These are phyloP conservation scores for Platichthys flesus DNA, from an alignment of 2,113 vertebrate species.

Conservation along the genomic window DNA sequence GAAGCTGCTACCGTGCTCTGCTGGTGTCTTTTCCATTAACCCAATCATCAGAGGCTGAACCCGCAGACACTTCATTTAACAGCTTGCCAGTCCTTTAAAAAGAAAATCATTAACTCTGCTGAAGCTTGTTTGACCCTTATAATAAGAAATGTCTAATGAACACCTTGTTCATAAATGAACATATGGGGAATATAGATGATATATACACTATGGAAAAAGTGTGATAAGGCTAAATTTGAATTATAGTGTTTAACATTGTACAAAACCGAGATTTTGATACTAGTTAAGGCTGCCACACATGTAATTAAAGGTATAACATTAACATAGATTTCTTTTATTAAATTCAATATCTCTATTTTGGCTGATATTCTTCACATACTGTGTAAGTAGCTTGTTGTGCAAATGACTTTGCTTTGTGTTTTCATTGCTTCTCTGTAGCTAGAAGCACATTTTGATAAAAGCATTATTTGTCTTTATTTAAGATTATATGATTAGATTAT, in stretches of 20 bases:
- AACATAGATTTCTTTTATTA: too few species aligned
- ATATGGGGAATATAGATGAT: not conserved
- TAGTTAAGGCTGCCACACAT: not conserved
- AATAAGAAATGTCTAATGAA: slow-evolving; percentile 37
- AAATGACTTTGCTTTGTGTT: too few species aligned
- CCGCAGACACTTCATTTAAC: slow-evolving; percentile 64
- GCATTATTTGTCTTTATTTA: not conserved
- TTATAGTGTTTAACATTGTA: not conserved
- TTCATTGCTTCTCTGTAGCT: too few species aligned
- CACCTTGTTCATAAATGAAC: not conserved
- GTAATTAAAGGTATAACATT: too few species aligned
- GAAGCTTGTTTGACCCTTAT: slow-evolving; percentile 40
- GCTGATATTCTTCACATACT: too few species aligned
- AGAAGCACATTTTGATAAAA: not conserved
- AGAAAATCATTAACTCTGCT: slow-evolving; percentile 55
- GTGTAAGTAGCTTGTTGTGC: too few species aligned
- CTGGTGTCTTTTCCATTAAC: slow-evolving; percentile 65
- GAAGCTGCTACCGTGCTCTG: not conserved
- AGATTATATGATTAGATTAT: not conserved
- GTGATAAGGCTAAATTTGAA: not conserved
- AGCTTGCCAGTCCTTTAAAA: slow-evolving; percentile 43
- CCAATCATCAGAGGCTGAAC: slow-evolving; percentile 45
- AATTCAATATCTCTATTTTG: too few species aligned
- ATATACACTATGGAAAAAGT: not conserved
- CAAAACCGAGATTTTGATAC: not conserved